Evolutionary conservation across 2,797 vertebrate genomes (phyloP).

Genomic region (Hoplostethus atlanticus): DNA sequence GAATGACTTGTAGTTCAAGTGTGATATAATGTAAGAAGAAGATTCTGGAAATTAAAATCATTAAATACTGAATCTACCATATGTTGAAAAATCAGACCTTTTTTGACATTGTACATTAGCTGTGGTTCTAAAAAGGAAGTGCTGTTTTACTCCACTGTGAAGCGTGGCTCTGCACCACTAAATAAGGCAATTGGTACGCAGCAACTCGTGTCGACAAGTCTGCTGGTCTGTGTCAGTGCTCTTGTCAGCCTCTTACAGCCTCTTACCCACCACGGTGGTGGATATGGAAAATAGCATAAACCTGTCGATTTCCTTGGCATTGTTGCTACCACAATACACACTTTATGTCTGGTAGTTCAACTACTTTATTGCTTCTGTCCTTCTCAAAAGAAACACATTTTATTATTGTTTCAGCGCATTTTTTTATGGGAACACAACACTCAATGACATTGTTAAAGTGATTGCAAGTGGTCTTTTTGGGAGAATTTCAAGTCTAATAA

Average conservation of each 20-base stretch:
- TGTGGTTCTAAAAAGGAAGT: constrained; percentile 1
- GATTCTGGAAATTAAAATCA: neutral
- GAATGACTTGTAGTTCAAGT: neutral
- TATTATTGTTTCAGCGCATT: neutral
- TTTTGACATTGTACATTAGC: neutral
- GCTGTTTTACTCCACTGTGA: neutral
- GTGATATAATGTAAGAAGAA: neutral
- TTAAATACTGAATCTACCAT: neutral
- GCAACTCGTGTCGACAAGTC: constrained; percentile 9
- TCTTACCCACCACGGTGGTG: constrained; percentile 27
- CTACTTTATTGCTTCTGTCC: constrained; percentile 10
- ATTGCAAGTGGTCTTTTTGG: neutral
- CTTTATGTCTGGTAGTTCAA: constrained; percentile 11
- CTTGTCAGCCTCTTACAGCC: constrained; percentile 43
- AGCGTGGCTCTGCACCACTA: constrained; percentile 45
- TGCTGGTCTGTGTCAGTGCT: constrained; percentile 59
- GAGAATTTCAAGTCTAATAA: neutral
- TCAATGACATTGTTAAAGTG: neutral
- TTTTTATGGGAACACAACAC: neutral
- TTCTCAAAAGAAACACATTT: neutral
- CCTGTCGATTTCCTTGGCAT: constrained; percentile 17
- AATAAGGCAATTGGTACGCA: constrained; percentile 57
- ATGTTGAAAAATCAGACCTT: neutral
- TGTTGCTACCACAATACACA: constrained; percentile 14
- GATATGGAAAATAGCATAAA: constrained; percentile 22